A percentile compares a stretch with the other conserved stretches of the same genome.
Evolutionary conservation across 1,140 invertebrate species (phyloP).

Genomic region (Drosophila baimaii): DNA sequence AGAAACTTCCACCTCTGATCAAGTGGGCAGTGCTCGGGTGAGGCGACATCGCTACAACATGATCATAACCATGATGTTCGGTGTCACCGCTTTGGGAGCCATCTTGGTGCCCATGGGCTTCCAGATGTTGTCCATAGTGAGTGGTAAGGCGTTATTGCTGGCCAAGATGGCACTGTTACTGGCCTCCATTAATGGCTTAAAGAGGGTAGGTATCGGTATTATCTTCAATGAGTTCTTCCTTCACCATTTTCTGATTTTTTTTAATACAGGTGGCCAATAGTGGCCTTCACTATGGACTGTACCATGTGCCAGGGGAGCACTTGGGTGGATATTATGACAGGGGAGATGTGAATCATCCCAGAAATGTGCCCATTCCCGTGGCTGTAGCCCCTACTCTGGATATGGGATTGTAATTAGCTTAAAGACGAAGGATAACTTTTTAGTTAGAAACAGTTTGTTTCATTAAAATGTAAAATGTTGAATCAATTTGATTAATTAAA

Average conservation of each 20-base stretch:
- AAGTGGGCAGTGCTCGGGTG: conserved; percentile 72
- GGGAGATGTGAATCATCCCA: conserved; percentile 74
- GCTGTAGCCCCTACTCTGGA: conserved; percentile 63
- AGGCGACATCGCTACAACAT: conserved; percentile 86
- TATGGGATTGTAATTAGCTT: conserved; percentile 46
- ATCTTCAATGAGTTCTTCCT: no score
- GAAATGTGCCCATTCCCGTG: conserved; percentile 76
- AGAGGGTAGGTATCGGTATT: conserved; percentile 85
- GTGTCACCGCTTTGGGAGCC: conserved; percentile 88
- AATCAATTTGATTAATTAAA: neutral
- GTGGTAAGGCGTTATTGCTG: conserved; percentile 90
- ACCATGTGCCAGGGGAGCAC: conserved; percentile 79
- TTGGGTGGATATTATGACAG: conserved; percentile 77
- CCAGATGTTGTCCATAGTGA: conserved; percentile 90
- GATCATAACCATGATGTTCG: conserved; percentile 90
- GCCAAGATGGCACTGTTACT: conserved; percentile 91
- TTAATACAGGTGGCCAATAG: conserved; percentile 71
- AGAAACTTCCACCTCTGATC: conserved; percentile 25
- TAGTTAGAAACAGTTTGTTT: neutral
- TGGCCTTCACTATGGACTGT: conserved; percentile 79
- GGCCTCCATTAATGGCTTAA: conserved; percentile 90
- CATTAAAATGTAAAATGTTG: neutral
- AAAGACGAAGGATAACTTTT: neutral
- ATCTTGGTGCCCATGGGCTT: conserved; percentile 91
- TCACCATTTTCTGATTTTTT: no score